Percentiles rank a stretch among this genome's conserved stretches.
These are phyloP conservation scores for Notodonta dromedarius DNA, from an alignment of 2,888 invertebrate species.

Conservation along the genomic window DNA sequence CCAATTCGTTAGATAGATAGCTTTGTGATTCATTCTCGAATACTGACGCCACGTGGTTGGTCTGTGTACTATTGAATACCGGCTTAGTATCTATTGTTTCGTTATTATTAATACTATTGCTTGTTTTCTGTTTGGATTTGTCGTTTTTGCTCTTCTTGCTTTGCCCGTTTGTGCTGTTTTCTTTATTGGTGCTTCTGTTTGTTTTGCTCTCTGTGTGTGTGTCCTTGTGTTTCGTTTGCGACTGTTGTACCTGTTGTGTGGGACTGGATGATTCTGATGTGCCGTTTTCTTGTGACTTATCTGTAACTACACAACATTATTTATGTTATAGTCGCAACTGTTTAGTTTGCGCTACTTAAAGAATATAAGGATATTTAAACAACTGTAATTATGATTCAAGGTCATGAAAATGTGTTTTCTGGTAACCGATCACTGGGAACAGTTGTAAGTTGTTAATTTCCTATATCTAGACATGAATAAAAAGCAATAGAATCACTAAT, in stretches of 20 bases:
- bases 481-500: too few species aligned
- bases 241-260: conserved; percentile 67
- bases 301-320: conserved; percentile 44
- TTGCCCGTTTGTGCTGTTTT: conserved; percentile 76
- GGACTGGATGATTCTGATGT: conserved; percentile 81
- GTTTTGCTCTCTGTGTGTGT: conserved; percentile 70
- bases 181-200: conserved; percentile 73
- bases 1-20: conserved; percentile 72
- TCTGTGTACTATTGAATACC: conserved; percentile 33
- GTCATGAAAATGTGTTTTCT: too few species aligned
- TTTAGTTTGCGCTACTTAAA: too few species aligned
- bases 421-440: too few species aligned
- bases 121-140: conserved; percentile 82
- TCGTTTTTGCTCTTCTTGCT: conserved; percentile 74
- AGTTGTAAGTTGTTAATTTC: too few species aligned
- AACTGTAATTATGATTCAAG: too few species aligned
- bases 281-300: conserved; percentile 81
- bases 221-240: conserved; percentile 79
- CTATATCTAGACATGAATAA: too few species aligned
- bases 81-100: conserved; percentile 51
- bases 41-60: conserved; percentile 56
- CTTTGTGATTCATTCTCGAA: conserved; percentile 69
- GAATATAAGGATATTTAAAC: too few species aligned
- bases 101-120: conserved; percentile 69
- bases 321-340: too few species aligned